phyloP scores from a whole-genome alignment of 1,140 invertebrate genomes.

The Glossosoma conforme region DNA sequence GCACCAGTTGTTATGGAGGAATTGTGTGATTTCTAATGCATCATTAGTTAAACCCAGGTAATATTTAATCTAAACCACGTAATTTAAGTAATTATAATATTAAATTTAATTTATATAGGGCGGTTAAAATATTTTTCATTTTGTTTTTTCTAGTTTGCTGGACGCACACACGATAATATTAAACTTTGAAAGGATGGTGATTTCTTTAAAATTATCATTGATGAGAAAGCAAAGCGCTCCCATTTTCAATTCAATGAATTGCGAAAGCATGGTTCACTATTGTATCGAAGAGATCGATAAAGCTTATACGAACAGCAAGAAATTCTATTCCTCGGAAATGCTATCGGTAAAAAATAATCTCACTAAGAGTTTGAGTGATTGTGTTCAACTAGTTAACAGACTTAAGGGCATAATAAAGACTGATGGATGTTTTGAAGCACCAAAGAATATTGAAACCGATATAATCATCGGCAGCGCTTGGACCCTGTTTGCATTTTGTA shows the following conservation, averaged over 20 bases:
- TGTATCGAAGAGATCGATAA: conserved; percentile 9
- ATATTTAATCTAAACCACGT: background rate
- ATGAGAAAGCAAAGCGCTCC: conserved; percentile 17
- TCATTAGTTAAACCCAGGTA: conserved; percentile 25
- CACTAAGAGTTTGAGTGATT: background rate
- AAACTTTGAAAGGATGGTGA: conserved; percentile 25
- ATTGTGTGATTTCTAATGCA: conserved; percentile 38
- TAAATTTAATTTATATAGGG: background rate
- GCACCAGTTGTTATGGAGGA: conserved; percentile 43
- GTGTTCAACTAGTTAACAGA: background rate
- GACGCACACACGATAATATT: conserved; percentile 18
- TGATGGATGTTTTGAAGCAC: background rate
- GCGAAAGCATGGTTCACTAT: background rate
- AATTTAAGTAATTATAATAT: background rate
- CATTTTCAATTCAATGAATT: background rate
- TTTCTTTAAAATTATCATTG: conserved; percentile 13
- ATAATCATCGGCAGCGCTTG: conserved; percentile 15
- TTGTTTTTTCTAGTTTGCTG: conserved; percentile 17
- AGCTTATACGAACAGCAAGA: conserved; percentile 3
- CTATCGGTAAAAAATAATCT: conserved; percentile 7
- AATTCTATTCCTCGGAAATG: background rate
- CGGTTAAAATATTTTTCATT: background rate
- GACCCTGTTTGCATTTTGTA: conserved; percentile 19
- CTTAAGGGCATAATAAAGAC: background rate
- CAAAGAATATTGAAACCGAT: too few species aligned